Conservation (phyloP, 2,797 vertebrate species). For the Sebastes nivosus region DNA sequence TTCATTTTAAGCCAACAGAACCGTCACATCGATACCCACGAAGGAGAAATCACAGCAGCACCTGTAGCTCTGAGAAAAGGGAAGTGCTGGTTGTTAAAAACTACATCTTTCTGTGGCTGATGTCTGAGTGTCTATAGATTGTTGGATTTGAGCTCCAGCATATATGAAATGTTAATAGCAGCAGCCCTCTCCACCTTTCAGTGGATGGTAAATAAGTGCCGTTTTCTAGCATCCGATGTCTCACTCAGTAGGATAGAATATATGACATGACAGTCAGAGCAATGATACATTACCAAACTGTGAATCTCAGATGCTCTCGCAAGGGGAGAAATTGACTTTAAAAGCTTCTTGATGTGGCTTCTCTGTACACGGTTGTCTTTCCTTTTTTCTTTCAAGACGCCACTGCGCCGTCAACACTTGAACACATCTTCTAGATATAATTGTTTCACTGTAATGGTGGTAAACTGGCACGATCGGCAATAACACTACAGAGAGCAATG, state of each 20-base stretch:
- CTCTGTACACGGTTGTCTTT: not conserved
- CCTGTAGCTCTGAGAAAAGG: not conserved
- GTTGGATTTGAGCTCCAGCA: not conserved
- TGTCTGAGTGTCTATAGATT: constrained; percentile 11
- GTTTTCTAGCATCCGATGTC: constrained; percentile 2
- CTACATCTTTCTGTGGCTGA: constrained; percentile 19
- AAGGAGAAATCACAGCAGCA: not conserved
- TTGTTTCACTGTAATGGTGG: not conserved
- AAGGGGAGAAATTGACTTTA: too few species aligned
- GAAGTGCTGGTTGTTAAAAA: not conserved
- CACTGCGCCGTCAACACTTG: not conserved
- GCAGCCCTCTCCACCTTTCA: not conserved
- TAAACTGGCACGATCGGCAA: not conserved
- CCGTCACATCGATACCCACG: not conserved
- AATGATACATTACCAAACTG: not conserved
- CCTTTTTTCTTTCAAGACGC: not conserved
- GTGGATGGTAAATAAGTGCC: not conserved
- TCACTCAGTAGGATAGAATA: not conserved
- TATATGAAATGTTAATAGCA: not conserved
- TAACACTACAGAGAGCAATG: not conserved
- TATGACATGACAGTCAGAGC: not conserved
- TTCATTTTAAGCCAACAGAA: constrained; percentile 4
- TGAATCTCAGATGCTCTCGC: not conserved
- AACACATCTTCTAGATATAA: not conserved
- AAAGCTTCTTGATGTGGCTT: not conserved